Evolutionary conservation across 2,888 invertebrate species (phyloP).

Genomic region (Boloria selene): DNA sequence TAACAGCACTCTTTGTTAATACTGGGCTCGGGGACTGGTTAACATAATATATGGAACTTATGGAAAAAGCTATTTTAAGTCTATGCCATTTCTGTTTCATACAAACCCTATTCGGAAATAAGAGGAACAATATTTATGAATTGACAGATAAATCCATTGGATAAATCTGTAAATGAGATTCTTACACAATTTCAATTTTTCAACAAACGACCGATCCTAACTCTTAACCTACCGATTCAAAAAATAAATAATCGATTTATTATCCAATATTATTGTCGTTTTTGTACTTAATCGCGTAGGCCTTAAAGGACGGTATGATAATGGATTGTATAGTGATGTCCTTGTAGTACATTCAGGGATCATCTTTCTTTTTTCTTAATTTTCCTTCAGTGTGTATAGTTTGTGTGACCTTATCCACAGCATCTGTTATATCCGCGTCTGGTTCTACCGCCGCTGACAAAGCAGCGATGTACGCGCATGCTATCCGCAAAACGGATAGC

Average conservation of each 20-base stretch:
- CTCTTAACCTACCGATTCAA: conserved; percentile 35
- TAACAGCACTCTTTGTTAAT: conserved; percentile 48
- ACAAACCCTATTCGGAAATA: conserved; percentile 24
- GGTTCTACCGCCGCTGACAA: conserved; percentile 89
- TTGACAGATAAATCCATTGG: conserved; percentile 41
- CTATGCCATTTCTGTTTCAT: conserved; percentile 18
- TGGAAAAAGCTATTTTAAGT: conserved; percentile 11
- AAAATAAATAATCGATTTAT: conserved; percentile 37
- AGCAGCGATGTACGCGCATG: conserved; percentile 95
- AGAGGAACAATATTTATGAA: conserved; percentile 42
- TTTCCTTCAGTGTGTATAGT: conserved; percentile 97
- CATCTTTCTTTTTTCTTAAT: conserved; percentile 92
- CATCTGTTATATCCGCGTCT: conserved; percentile 86
- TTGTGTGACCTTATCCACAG: conserved; percentile 93
- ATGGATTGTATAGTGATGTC: conserved; percentile 24
- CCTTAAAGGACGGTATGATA: conserved; percentile 48
- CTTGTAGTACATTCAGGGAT: conserved; percentile 66
- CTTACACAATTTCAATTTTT: conserved; percentile 28
- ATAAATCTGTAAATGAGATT: conserved; percentile 45
- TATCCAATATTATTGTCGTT: conserved; percentile 65
- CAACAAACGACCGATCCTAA: conserved; percentile 21
- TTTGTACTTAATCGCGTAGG: conserved; percentile 66
- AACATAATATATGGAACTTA: conserved; percentile 44
- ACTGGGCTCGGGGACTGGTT: conserved; percentile 70
- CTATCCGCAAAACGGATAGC: conserved; percentile 94